Evolutionary conservation across 2,113 vertebrate species (phyloP).

Genomic region (Arothron firmamentum): DNA sequence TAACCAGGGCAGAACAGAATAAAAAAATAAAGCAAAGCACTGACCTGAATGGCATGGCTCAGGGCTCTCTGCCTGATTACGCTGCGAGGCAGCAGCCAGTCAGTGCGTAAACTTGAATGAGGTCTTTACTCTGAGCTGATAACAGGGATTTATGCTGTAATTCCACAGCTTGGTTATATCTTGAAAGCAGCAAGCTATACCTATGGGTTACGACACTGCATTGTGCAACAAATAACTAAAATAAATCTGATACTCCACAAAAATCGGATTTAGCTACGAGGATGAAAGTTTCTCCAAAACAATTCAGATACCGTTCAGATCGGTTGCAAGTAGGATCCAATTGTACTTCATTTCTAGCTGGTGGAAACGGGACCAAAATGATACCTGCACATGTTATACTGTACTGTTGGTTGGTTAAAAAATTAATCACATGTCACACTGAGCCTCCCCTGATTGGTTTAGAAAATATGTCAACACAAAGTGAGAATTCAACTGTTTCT

Average conservation of each 20-base stretch:
- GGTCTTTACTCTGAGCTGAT: slow-evolving; percentile 55
- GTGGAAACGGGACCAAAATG: no score
- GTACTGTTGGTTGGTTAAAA: no score
- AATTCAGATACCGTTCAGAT: no score
- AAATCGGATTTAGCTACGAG: no score
- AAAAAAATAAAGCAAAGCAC: slow-evolving; percentile 45
- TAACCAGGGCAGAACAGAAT: slow-evolving; percentile 46
- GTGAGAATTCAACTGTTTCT: no score
- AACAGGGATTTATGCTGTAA: slow-evolving; percentile 53
- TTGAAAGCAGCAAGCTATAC: slow-evolving; percentile 11
- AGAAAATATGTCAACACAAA: no score
- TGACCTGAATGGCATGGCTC: slow-evolving; percentile 53
- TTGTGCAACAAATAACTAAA: slow-evolving; percentile 11
- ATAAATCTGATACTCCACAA: not conserved
- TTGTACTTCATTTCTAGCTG: no score
- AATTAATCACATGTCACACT: no score
- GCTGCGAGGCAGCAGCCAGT: slow-evolving; percentile 40
- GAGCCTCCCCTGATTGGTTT: no score
- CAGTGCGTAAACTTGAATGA: slow-evolving; percentile 43
- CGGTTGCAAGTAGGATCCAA: no score
- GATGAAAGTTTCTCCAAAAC: no score
- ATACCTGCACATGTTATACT: no score
- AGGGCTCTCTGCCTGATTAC: slow-evolving; percentile 38
- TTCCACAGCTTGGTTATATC: slow-evolving; percentile 30
- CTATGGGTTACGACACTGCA: slow-evolving; percentile 32